phyloP scores from a whole-genome alignment of 2,797 vertebrate species.

The Danio choprae region DNA sequence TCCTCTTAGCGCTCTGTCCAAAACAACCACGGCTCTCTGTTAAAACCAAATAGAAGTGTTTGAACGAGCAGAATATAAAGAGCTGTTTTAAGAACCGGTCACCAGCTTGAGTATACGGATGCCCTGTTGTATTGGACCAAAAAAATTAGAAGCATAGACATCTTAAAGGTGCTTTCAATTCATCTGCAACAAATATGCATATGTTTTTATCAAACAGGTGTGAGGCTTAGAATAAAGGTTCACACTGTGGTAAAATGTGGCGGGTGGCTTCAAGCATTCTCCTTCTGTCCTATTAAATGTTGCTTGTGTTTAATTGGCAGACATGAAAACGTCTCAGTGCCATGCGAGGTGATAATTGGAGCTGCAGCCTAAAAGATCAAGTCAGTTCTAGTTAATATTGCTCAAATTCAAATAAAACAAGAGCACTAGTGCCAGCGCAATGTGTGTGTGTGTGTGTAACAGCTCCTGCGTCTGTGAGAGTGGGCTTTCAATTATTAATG shows the following conservation, averaged over 20 bases:
- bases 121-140: not conserved
- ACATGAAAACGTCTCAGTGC: conserved; percentile 15
- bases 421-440: conserved; percentile 6
- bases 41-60: conserved; percentile 38
- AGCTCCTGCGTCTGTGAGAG: not conserved
- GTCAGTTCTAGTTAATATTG: conserved; percentile 36
- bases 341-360: conserved; percentile 34
- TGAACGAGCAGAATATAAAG: conserved; percentile 21
- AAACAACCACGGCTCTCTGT: conserved; percentile 34
- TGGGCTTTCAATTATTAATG: conserved; percentile 46
- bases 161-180: not conserved
- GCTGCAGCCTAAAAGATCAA: conserved; percentile 36
- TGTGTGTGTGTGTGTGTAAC: not conserved
- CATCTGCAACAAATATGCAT: not conserved
- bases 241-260: not conserved
- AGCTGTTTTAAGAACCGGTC: conserved; percentile 24
- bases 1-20: conserved; percentile 7
- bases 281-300: conserved; percentile 32
- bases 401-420: conserved; percentile 18
- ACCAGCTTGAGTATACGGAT: not conserved
- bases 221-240: conserved; percentile 12
- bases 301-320: conserved; percentile 41
- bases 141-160: not conserved
- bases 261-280: conserved; percentile 6
- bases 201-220: conserved; percentile 4